These are phyloP conservation scores for Lasiurus borealis DNA, from an alignment of 2,113 vertebrate species.

Conservation along the genomic window DNA sequence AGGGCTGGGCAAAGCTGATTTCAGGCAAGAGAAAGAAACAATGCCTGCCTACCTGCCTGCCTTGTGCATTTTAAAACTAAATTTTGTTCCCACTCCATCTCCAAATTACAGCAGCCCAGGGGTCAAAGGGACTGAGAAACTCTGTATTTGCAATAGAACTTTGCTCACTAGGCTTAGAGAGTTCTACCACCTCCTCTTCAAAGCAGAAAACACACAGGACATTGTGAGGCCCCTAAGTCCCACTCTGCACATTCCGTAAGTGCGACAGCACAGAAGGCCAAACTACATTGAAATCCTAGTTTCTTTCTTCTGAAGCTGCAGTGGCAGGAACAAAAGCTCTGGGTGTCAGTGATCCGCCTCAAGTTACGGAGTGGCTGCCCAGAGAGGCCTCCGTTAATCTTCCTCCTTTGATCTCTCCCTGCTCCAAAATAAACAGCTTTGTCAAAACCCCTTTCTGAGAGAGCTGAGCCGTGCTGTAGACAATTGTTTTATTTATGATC, in stretches of 20 bases:
- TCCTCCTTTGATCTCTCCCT: conserved; percentile 82
- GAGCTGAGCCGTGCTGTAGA: conserved; percentile 73
- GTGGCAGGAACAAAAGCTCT: conserved; percentile 77
- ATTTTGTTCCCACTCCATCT: conserved; percentile 11
- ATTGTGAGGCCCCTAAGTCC: not conserved
- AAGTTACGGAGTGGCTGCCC: conserved; percentile 81
- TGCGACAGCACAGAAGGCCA: conserved; percentile 57
- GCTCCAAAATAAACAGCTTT: conserved; percentile 84
- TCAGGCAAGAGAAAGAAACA: not conserved
- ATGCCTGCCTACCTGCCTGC: not conserved
- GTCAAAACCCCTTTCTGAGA: conserved; percentile 79
- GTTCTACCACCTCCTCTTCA: conserved; percentile 57
- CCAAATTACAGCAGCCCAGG: not conserved
- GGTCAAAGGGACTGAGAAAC: not conserved
- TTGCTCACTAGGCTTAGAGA: conserved; percentile 12
- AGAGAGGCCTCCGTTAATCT: conserved; percentile 80
- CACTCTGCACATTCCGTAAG: conserved; percentile 64
- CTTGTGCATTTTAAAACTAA: not conserved
- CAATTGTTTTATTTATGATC: conserved; percentile 83
- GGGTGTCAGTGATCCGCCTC: conserved; percentile 80
- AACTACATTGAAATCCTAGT: conserved; percentile 70
- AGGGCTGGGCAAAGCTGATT: not conserved
- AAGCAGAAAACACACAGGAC: conserved; percentile 54
- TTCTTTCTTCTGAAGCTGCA: conserved; percentile 76
- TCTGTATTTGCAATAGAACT: not conserved